These are phyloP conservation scores for Dorcus parallelipipedus DNA, from an alignment of 2,888 invertebrate species.

Conservation along the genomic window DNA sequence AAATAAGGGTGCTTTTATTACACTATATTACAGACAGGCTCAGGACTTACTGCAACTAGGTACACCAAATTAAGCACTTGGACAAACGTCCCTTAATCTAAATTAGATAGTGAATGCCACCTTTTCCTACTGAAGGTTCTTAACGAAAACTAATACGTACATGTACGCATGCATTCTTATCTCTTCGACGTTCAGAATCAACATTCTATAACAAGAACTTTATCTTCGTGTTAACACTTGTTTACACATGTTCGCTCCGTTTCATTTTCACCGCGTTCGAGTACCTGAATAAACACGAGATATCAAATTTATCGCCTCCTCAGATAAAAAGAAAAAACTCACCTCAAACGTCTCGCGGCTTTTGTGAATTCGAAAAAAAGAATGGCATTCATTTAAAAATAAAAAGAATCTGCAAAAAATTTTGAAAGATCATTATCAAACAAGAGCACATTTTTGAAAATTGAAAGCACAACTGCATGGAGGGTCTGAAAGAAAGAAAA, in stretches of 20 bases:
- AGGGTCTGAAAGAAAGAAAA: too few relatives aligned
- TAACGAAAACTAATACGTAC: not conserved
- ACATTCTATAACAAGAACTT: constrained; percentile 14
- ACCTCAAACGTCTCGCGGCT: too few relatives aligned
- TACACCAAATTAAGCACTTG: not conserved
- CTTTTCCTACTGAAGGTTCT: not conserved
- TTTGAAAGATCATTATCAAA: too few relatives aligned
- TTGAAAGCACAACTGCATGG: too few relatives aligned
- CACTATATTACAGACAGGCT: not conserved
- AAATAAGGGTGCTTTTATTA: constrained; percentile 23
- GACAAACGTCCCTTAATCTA: too few relatives aligned
- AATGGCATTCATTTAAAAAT: too few relatives aligned
- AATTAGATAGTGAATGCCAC: too few relatives aligned
- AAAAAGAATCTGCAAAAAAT: too few relatives aligned
- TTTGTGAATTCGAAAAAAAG: too few relatives aligned
- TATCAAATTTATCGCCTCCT: constrained; percentile 11
- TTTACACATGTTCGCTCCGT: constrained; percentile 8
- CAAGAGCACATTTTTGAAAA: too few relatives aligned
- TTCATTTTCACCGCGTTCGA: constrained; percentile 3
- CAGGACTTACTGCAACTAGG: not conserved
- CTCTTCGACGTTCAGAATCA: constrained; percentile 10
- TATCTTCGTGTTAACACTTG: constrained; percentile 11
- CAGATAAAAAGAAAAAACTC: not conserved
- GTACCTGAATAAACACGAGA: constrained; percentile 14
- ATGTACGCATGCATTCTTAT: constrained; percentile 7